Evolutionary conservation across 2,113 vertebrate genomes (phyloP).

Genomic region (Glaucomys volans): DNA sequence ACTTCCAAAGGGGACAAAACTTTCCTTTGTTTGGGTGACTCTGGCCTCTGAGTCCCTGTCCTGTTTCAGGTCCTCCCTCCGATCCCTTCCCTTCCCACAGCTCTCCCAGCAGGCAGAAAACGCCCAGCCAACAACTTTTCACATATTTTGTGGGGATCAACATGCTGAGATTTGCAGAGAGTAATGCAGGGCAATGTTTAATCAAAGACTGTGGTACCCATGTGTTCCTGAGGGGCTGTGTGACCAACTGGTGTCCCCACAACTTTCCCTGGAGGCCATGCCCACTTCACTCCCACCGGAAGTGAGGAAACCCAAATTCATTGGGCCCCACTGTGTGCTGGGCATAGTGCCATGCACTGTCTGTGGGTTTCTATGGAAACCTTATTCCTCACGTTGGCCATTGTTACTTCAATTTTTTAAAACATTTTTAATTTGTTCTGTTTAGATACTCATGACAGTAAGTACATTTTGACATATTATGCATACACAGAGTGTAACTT

Average conservation of each 20-base stretch:
- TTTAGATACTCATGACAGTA: too few relatives aligned
- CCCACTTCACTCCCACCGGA: not conserved
- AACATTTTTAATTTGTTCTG: too few relatives aligned
- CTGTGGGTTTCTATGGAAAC: not conserved
- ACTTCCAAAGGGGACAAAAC: not conserved
- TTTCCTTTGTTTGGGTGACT: not conserved
- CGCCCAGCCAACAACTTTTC: not conserved
- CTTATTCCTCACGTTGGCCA: not conserved
- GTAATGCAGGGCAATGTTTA: not conserved
- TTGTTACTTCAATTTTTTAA: not conserved
- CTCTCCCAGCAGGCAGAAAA: not conserved
- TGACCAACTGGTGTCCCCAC: not conserved
- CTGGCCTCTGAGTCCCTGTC: not conserved
- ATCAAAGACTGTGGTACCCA: not conserved
- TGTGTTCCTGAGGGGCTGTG: not conserved
- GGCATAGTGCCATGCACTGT: not conserved
- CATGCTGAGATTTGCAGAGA: not conserved
- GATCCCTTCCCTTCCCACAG: not conserved
- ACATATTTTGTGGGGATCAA: not conserved
- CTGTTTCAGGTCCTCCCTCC: not conserved
- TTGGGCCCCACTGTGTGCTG: rapidly evolving
- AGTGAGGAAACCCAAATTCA: not conserved
- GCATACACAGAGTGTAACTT: too few relatives aligned
- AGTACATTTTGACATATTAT: too few relatives aligned
- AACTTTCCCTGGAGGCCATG: not conserved